A percentile compares a stretch with the other conserved stretches of the same genome.
phyloP scores from a whole-genome alignment of 2,888 invertebrate genomes.

The Nemoura dubitans region DNA sequence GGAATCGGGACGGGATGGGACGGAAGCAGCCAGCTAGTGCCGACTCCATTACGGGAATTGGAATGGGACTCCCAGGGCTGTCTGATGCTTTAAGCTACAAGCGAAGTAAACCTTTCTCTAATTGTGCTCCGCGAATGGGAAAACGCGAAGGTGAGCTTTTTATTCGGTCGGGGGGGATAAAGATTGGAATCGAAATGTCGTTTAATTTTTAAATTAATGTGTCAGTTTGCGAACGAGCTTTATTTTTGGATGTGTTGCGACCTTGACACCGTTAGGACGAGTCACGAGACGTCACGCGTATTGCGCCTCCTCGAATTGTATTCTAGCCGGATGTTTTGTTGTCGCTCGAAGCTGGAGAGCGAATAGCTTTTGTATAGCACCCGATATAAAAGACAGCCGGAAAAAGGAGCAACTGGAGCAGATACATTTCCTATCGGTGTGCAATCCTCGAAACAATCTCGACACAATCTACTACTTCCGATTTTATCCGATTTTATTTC shows the following conservation, averaged over 20 bases:
- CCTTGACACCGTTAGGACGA: background rate
- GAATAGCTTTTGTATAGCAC: too few species aligned
- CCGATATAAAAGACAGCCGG: too few species aligned
- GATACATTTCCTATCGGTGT: too few species aligned
- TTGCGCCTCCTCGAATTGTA: too few species aligned
- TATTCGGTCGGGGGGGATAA: background rate
- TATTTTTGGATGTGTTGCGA: background rate
- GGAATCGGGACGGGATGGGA: background rate
- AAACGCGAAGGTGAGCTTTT: background rate
- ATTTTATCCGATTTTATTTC: background rate
- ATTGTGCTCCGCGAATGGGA: background rate
- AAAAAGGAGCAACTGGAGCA: too few species aligned
- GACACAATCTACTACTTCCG: background rate
- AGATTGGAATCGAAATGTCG: slow-evolving; percentile 7
- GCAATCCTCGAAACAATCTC: too few species aligned
- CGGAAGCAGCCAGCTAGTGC: background rate
- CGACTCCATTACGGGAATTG: slow-evolving; percentile 29
- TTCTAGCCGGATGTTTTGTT: too few species aligned
- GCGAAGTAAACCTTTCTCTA: slow-evolving; percentile 24
- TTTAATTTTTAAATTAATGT: slow-evolving; percentile 1
- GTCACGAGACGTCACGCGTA: background rate
- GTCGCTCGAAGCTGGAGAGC: too few species aligned
- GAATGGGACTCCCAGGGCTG: slow-evolving; percentile 28
- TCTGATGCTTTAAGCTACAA: slow-evolving; percentile 13
- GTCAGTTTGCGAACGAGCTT: background rate